phyloP scores from a whole-genome alignment of 2,797 vertebrate species.

The Tapera naevia region DNA sequence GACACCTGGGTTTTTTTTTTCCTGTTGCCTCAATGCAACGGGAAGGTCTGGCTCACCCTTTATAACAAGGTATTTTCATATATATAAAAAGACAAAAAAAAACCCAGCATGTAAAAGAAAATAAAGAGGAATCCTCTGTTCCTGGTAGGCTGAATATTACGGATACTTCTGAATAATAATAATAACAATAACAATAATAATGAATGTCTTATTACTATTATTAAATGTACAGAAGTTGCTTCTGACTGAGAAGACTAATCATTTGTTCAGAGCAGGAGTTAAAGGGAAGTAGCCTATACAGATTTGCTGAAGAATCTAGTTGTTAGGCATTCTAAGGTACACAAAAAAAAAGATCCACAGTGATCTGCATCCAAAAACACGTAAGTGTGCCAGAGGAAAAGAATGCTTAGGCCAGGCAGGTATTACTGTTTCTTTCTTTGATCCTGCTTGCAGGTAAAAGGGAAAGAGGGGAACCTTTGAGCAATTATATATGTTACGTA shows the following conservation, averaged over 20 bases:
- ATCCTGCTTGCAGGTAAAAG: not conserved
- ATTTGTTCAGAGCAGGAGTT: not conserved
- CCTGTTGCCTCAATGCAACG: not conserved
- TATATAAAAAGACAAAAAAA: not conserved
- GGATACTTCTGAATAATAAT: not conserved
- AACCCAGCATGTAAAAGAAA: not conserved
- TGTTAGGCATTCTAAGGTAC: not conserved
- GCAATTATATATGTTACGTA: not conserved
- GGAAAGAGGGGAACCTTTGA: not conserved
- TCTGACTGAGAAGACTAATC: not conserved
- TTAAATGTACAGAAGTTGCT: not conserved
- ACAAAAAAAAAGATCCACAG: not conserved
- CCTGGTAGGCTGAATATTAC: not conserved
- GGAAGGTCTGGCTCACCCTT: not conserved
- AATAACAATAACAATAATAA: no score
- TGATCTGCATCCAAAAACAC: not conserved
- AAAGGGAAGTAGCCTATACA: not conserved
- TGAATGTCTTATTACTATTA: no score
- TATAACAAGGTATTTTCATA: not conserved
- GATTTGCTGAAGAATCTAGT: not conserved
- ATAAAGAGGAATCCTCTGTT: not conserved
- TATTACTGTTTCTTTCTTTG: not conserved
- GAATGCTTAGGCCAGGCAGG: not conserved
- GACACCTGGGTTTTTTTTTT: not conserved
- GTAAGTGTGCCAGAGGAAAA: not conserved